phyloP scores from a whole-genome alignment of 2,888 invertebrate species.

The Cryptocheilus praepositus region DNA sequence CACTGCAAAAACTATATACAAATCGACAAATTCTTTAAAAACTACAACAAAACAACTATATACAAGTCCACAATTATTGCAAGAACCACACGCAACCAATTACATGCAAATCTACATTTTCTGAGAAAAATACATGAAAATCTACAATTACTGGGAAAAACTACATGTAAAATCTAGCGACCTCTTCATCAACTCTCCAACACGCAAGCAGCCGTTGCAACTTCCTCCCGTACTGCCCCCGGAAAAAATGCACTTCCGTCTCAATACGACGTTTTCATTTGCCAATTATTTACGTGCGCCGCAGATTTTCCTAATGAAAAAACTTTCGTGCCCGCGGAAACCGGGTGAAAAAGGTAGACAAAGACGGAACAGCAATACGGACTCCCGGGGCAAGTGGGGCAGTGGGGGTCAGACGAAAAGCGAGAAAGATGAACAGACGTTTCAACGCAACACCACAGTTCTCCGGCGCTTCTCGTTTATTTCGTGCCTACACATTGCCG shows the following conservation, averaged over 20 bases:
- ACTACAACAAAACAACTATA: no score
- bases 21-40: no score
- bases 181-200: not conserved
- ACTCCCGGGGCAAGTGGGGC: not conserved
- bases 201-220: no score
- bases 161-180: no score
- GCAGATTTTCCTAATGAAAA: slow-evolving; percentile 44
- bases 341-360: slow-evolving; percentile 19
- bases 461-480: slow-evolving; percentile 5
- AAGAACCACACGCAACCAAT: no score
- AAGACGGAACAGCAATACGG: slow-evolving; percentile 5
- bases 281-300: slow-evolving; percentile 15
- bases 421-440: slow-evolving; percentile 1
- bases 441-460: not conserved
- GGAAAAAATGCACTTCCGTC: not conserved
- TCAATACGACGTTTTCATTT: slow-evolving; percentile 1
- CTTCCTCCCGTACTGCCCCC: no score
- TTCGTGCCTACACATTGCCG: slow-evolving; percentile 5
- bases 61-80: no score
- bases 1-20: no score
- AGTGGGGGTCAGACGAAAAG: not conserved
- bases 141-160: no score
- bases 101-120: no score
- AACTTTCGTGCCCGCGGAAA: slow-evolving; percentile 34
- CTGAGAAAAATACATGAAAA: no score